Conservation (phyloP, 2,888 invertebrate genomes). For the Invenusta paracnida region DNA sequence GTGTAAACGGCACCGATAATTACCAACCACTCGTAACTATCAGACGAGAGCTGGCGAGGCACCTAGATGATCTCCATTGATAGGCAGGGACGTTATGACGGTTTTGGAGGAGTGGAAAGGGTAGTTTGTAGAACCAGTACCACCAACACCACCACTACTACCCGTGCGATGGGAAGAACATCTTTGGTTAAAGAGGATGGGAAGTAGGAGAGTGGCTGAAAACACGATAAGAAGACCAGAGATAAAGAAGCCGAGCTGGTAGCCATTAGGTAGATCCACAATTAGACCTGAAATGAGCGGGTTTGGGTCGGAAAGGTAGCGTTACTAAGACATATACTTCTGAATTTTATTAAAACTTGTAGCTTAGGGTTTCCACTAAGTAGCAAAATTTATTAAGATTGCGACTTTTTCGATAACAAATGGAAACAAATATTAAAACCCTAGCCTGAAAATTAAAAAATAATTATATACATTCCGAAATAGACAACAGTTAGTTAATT, state of each 20-base stretch:
- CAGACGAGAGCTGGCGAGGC: background rate
- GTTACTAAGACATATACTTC: too few relatives aligned
- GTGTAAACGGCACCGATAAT: too few relatives aligned
- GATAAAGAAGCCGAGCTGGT: background rate
- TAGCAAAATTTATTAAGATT: too few relatives aligned
- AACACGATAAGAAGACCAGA: background rate
- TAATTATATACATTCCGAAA: too few relatives aligned
- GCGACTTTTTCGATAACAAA: too few relatives aligned
- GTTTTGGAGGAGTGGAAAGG: background rate
- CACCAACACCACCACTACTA: background rate
- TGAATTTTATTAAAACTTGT: too few relatives aligned
- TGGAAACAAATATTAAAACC: too few relatives aligned
- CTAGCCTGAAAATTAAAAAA: too few relatives aligned
- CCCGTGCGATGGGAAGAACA: background rate
- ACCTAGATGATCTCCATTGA: background rate
- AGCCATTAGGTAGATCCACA: background rate
- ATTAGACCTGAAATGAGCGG: background rate
- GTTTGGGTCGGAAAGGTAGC: background rate
- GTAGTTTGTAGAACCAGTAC: too few relatives aligned
- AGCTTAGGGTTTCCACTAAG: too few relatives aligned
- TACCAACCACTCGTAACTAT: too few relatives aligned
- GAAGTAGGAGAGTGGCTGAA: background rate
- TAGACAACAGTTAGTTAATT: too few relatives aligned
- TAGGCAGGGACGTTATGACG: background rate
- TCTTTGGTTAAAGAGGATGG: background rate